phyloP scores from a whole-genome alignment of 2,888 invertebrate genomes.

The Chrysina gloriosa region DNA sequence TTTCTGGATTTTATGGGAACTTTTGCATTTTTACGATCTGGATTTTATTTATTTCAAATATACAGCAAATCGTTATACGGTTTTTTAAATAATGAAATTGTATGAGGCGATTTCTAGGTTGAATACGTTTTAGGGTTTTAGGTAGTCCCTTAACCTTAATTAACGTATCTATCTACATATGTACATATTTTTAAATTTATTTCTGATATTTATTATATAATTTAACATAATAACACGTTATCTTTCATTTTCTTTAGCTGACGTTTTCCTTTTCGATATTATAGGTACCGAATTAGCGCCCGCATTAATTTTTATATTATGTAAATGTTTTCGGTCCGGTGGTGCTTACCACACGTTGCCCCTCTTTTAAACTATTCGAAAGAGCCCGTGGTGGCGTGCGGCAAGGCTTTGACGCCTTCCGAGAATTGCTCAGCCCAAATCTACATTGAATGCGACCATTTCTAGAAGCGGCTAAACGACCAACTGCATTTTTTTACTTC shows the following conservation, averaged over 20 bases:
- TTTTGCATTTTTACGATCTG: no score
- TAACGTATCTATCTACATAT: no score
- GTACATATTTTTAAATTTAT: background rate
- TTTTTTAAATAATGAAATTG: background rate
- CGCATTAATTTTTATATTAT: slow-evolving; percentile 34
- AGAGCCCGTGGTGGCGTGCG: slow-evolving; percentile 53
- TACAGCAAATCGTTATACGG: no score
- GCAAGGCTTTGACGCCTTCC: slow-evolving; percentile 61
- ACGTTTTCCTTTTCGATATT: background rate
- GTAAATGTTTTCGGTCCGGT: slow-evolving; percentile 31
- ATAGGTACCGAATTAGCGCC: slow-evolving; percentile 19
- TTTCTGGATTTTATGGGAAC: no score
- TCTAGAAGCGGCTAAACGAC: slow-evolving; percentile 50
- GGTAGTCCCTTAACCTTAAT: no score
- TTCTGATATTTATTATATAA: no score
- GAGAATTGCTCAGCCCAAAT: slow-evolving; percentile 58
- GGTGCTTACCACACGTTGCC: slow-evolving; percentile 16
- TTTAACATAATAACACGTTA: no score
- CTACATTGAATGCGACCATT: slow-evolving; percentile 55
- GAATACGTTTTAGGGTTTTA: no score
- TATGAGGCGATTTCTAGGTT: no score
- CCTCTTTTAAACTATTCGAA: slow-evolving; percentile 35
- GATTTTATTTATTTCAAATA: no score
- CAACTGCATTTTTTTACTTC: slow-evolving; percentile 50
- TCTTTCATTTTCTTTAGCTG: background rate